Conservation (phyloP, 2,113 vertebrate genomes). For the Nibea coibor region DNA sequence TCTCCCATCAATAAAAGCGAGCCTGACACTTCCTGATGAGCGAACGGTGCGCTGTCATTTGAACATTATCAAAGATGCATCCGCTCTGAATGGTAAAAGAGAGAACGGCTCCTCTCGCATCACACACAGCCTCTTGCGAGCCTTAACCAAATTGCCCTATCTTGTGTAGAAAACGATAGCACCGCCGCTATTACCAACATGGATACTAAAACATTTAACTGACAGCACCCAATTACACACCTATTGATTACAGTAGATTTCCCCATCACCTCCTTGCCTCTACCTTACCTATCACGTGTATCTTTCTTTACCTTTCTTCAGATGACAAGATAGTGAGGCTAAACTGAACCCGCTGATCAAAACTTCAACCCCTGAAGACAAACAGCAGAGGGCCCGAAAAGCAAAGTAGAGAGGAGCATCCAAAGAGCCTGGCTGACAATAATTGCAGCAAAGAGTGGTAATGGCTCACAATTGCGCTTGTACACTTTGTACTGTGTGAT, state of each 20-base stretch:
- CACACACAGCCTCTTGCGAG: slow-evolving; percentile 5
- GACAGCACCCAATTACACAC: slow-evolving; percentile 68
- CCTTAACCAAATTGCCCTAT: slow-evolving; percentile 59
- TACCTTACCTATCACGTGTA: slow-evolving; percentile 28
- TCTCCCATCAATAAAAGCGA: slow-evolving; percentile 38
- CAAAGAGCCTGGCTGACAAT: slow-evolving; percentile 57
- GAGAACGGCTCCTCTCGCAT: slow-evolving; percentile 13
- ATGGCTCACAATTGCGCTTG: slow-evolving; percentile 69
- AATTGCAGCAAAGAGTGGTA: slow-evolving; percentile 67
- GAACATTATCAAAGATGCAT: slow-evolving; percentile 49
- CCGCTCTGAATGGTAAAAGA: slow-evolving; percentile 36
- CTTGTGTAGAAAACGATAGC: slow-evolving; percentile 35
- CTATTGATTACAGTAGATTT: slow-evolving; percentile 68
- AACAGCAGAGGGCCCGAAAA: slow-evolving; percentile 37
- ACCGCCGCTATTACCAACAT: slow-evolving; percentile 21
- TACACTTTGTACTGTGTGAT: slow-evolving; percentile 58
- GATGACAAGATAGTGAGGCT: slow-evolving; percentile 62
- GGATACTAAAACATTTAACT: slow-evolving; percentile 62
- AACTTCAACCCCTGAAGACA: slow-evolving; percentile 34
- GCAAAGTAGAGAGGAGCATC: slow-evolving; percentile 18
- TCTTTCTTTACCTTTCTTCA: slow-evolving; percentile 23
- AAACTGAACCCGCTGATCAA: slow-evolving; percentile 40
- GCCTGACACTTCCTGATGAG: slow-evolving; percentile 40
- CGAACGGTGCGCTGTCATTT: slow-evolving; percentile 42
- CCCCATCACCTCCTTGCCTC: slow-evolving; percentile 22